Conservation (phyloP, 2,888 invertebrate genomes). For the Rhagonycha lutea region DNA sequence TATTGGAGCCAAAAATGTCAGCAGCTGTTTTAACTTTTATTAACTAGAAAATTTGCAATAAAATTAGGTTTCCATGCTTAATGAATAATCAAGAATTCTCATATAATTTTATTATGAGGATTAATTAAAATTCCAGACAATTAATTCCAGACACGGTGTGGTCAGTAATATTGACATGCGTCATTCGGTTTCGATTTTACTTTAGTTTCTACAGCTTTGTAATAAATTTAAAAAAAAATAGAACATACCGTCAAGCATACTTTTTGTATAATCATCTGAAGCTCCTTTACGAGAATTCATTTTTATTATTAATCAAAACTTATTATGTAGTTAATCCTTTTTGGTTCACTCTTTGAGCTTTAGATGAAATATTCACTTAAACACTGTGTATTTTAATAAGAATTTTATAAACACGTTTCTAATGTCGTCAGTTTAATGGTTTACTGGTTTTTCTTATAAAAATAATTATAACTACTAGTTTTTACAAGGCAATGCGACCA, state of each 20-base stretch:
- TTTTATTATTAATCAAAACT: slow-evolving; percentile 12
- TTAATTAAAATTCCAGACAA: background rate
- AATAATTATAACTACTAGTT: background rate
- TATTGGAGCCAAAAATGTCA: background rate
- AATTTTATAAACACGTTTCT: background rate
- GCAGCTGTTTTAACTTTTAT: background rate
- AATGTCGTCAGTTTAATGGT: background rate
- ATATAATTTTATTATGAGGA: background rate
- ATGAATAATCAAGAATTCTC: background rate
- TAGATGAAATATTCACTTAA: background rate
- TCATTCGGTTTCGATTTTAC: background rate
- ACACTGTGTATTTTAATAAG: background rate
- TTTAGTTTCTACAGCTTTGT: background rate
- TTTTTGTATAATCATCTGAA: slow-evolving; percentile 48
- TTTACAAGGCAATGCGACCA: slow-evolving; percentile 26
- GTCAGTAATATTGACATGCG: background rate
- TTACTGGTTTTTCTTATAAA: background rate
- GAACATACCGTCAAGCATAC: slow-evolving; percentile 48
- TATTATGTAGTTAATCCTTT: background rate
- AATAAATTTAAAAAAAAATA: background rate
- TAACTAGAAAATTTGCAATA: background rate
- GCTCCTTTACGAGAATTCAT: slow-evolving; percentile 44
- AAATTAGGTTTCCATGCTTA: background rate
- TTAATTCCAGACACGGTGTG: background rate
- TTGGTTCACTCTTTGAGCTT: background rate